Percentiles rank a stretch among this genome's conserved stretches.
Conservation (phyloP, 2,113 vertebrate genomes). For the Hypanus sabinus region DNA sequence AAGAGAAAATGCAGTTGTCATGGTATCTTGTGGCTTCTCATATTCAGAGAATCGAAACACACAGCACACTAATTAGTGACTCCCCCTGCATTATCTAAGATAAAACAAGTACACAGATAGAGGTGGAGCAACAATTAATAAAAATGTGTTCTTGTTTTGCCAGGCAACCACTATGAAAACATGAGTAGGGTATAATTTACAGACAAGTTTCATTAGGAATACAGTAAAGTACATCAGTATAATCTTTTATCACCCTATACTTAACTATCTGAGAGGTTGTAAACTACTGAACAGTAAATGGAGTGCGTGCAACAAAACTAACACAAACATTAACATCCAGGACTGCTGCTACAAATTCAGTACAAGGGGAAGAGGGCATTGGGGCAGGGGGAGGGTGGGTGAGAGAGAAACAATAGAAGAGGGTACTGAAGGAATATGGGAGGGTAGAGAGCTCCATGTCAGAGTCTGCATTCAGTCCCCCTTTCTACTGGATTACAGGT, state of each 20-base stretch:
- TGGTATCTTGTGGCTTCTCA: no score
- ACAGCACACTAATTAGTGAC: neutral
- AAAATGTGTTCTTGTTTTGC: constrained; percentile 22
- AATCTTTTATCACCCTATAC: constrained; percentile 18
- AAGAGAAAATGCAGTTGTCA: neutral
- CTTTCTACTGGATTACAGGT: no score
- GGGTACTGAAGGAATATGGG: no score
- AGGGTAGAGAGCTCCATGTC: no score
- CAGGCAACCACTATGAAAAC: neutral
- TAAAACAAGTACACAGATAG: neutral
- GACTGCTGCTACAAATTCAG: neutral
- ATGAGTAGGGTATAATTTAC: constrained; percentile 36
- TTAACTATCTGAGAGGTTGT: constrained; percentile 16
- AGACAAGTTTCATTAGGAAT: neutral
- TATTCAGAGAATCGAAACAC: no score
- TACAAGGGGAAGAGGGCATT: no score
- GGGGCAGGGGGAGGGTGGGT: no score
- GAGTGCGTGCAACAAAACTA: no score
- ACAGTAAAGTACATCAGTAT: neutral
- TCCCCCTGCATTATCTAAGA: neutral
- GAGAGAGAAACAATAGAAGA: no score
- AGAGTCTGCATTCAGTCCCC: no score
- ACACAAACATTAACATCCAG: neutral
- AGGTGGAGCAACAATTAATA: constrained; percentile 27
- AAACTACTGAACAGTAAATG: neutral